phyloP scores from a whole-genome alignment of 2,888 invertebrate species.

The Spisula solida region DNA sequence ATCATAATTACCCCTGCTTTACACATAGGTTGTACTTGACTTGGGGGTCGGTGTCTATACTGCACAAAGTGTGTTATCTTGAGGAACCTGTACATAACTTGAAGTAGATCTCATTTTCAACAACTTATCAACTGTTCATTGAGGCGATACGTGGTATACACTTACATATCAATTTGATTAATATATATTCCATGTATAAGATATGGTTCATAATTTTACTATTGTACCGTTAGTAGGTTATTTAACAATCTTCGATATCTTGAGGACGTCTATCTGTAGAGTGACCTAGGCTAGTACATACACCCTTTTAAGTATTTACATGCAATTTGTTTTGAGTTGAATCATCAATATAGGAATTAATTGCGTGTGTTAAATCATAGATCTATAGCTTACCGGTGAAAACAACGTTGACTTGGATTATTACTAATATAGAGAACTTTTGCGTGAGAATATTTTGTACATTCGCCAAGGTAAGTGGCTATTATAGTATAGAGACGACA shows the following conservation, averaged over 20 bases:
- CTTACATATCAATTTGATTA: not conserved
- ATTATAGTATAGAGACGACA: not conserved
- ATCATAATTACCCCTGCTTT: not conserved
- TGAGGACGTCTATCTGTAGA: not conserved
- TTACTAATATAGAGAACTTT: not conserved
- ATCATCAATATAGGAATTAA: not conserved
- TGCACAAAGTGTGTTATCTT: not conserved
- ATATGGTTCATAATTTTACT: conserved; percentile 8
- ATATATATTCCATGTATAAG: not conserved
- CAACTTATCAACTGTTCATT: not conserved
- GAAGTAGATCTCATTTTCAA: conserved; percentile 7
- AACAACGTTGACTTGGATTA: not conserved
- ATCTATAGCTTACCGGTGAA: not conserved
- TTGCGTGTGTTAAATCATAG: not conserved
- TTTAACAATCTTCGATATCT: conserved; percentile 8
- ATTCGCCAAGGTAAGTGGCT: conserved; percentile 3
- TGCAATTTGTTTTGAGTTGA: not conserved
- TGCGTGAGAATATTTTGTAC: not conserved
- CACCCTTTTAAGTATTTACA: not conserved
- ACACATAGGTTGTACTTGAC: not conserved
- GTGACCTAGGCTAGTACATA: not conserved
- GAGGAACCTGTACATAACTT: not conserved
- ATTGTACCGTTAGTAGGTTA: not conserved
- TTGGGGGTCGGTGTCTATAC: not conserved
- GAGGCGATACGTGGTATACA: not conserved